These are phyloP conservation scores for Erebia epiphron DNA, from an alignment of 2,888 invertebrate species.

Conservation along the genomic window DNA sequence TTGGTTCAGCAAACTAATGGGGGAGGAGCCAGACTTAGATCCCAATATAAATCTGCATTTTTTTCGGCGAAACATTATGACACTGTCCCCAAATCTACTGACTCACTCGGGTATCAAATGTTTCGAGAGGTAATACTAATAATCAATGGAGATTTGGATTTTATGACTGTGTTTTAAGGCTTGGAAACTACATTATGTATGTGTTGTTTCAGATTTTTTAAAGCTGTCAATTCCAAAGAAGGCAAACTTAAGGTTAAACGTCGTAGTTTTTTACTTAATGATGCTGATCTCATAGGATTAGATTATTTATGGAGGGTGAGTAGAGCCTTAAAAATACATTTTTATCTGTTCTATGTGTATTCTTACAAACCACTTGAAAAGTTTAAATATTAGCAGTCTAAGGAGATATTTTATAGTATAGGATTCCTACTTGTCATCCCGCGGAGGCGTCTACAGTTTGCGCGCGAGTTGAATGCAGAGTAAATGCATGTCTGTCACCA, in stretches of 20 bases:
- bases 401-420: too few relatives aligned
- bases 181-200: background rate
- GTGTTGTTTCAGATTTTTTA: constrained; percentile 88
- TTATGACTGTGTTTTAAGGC: background rate
- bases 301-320: constrained; percentile 97
- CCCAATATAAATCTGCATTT: constrained; percentile 98
- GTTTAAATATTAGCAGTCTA: too few relatives aligned
- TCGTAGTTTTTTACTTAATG: constrained; percentile 93
- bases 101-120: constrained; percentile 98
- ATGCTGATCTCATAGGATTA: constrained; percentile 96
- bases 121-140: constrained; percentile 81
- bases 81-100: constrained; percentile 93
- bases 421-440: too few relatives aligned
- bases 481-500: too few relatives aligned
- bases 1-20: constrained; percentile 99
- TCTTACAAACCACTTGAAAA: too few relatives aligned
- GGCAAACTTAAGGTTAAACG: constrained; percentile 94
- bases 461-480: too few relatives aligned
- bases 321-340: constrained; percentile 37
- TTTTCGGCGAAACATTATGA: constrained; percentile 96
- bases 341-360: background rate
- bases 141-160: constrained; percentile 33
- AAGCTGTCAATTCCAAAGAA: constrained; percentile 97
- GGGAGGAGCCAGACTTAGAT: constrained; percentile 97
- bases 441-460: too few relatives aligned